Percentiles rank a stretch among this genome's conserved stretches.
Evolutionary conservation across 2,797 vertebrate genomes (phyloP).

Genomic region (Leptatherina wallacei): DNA sequence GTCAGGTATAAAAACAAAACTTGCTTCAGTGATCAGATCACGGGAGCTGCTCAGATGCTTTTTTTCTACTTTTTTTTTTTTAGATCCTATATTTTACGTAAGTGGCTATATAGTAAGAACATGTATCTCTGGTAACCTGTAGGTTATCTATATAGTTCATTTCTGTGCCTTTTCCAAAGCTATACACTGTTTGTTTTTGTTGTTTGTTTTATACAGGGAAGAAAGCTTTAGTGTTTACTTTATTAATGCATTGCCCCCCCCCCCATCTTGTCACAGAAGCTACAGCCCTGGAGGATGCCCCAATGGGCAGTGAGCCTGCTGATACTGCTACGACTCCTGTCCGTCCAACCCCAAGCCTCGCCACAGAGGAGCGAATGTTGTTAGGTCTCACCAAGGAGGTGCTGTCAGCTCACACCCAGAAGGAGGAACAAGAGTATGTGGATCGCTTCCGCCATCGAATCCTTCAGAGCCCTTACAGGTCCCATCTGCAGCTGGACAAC

Average conservation of each 20-base stretch:
- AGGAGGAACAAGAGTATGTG: conserved; percentile 90
- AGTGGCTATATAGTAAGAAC: background rate
- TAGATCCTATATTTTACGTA: conserved; percentile 9
- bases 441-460: conserved; percentile 87
- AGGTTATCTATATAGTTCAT: background rate
- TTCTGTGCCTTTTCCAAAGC: background rate
- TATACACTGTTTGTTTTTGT: background rate
- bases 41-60: background rate
- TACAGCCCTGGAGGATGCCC: conserved; percentile 83
- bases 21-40: conserved; percentile 13
- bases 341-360: conserved; percentile 56
- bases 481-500: conserved; percentile 85
- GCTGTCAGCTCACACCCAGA: conserved; percentile 90
- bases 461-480: conserved; percentile 87
- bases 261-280: conserved; percentile 74
- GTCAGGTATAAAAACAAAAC: conserved; percentile 81
- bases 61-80: conserved; percentile 1
- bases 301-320: conserved; percentile 80
- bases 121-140: background rate
- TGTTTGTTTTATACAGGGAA: background rate
- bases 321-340: conserved; percentile 62
- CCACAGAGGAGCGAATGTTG: conserved; percentile 78
- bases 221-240: background rate
- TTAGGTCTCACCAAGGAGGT: conserved; percentile 89
- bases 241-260: background rate